Evolutionary conservation across 2,113 vertebrate species (phyloP), one percentile per base, ranked within the genome.

Genomic region (Romanogobio albipinnatus): DNA sequence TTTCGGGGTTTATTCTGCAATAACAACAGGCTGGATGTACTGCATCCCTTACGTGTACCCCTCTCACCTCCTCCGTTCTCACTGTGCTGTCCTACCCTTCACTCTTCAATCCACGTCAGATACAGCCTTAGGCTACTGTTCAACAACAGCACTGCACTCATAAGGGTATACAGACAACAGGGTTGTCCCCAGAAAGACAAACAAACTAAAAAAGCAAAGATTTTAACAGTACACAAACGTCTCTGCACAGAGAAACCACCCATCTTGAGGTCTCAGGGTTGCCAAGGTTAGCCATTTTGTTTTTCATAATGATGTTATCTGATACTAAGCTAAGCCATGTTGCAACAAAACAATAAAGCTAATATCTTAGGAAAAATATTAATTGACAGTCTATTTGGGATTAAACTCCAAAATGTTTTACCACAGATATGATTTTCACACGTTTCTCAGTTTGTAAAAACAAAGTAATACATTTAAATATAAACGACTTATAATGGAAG

Each of bases 61-160:
- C 87, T 87, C 70, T 78, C 49, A 36, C 76, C 47, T 33, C 51
- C 76, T 56, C 80, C 3, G 5, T 36, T 66, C n/a, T 43, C 73
- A 66, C 15, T 49, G 62, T 88, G 87, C 86, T 87, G 85, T 85
- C 87, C 86, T 87, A 66, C 58, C 84, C 15, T 58, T 74, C 53
- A 62, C 82, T 73, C 58, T 91, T 91, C 76, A 90, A 88, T 88
- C 90, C 92, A 92, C 90, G 91, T 93, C 90, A 91, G 90, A 93
- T 87, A 91, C 80, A 90, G 88, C 89, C 91, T 29, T 47, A 84
- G 88, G 92, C 89, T 90, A 84, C 81, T 85, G 85, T 89, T 89
- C 86, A 64, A 36, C 77, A 64, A 80, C 61, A 62, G 76, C n/a
- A 43, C 66, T 24, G 14, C 83, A 64, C 73, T 64, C 82, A 64